Evolutionary conservation across 2,113 vertebrate species (phyloP).

Genomic region (Labeo rohita): DNA sequence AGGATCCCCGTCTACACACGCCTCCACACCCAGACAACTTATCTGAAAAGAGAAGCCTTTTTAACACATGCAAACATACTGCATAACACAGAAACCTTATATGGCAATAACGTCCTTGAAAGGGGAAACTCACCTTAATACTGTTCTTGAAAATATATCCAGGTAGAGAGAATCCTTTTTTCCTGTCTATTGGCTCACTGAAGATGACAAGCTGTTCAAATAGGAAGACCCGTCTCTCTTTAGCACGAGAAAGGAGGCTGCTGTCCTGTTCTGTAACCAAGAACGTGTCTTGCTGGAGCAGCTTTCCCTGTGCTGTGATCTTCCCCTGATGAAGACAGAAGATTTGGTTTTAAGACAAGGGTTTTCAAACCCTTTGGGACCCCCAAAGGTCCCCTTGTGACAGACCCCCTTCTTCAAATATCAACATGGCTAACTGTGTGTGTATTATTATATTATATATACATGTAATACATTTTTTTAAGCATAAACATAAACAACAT

Average conservation of each 20-base stretch:
- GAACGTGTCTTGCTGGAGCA: constrained; percentile 91
- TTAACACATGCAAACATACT: background rate
- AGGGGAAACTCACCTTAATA: constrained; percentile 81
- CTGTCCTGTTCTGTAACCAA: constrained; percentile 83
- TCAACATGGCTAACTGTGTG: background rate
- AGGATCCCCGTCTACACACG: constrained; percentile 80
- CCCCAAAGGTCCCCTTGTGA: background rate
- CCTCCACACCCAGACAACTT: constrained; percentile 88
- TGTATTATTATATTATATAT: background rate
- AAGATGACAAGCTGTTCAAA: constrained; percentile 93
- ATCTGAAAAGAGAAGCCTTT: constrained; percentile 72
- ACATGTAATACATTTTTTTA: background rate
- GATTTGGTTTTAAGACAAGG: constrained; percentile 12
- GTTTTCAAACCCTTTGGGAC: background rate
- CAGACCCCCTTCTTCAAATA: background rate
- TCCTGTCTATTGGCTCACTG: constrained; percentile 88
- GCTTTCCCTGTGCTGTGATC: constrained; percentile 90
- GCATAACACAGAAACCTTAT: background rate
- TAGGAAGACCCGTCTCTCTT: constrained; percentile 88
- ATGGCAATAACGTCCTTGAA: background rate
- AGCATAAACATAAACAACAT: too few species aligned
- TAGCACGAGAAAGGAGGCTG: constrained; percentile 82
- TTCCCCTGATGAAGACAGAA: constrained; percentile 79
- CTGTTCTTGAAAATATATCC: constrained; percentile 90
- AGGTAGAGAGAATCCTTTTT: constrained; percentile 83